These are phyloP conservation scores for Tholera decimalis DNA, from an alignment of 2,888 invertebrate genomes.

Conservation along the genomic window DNA sequence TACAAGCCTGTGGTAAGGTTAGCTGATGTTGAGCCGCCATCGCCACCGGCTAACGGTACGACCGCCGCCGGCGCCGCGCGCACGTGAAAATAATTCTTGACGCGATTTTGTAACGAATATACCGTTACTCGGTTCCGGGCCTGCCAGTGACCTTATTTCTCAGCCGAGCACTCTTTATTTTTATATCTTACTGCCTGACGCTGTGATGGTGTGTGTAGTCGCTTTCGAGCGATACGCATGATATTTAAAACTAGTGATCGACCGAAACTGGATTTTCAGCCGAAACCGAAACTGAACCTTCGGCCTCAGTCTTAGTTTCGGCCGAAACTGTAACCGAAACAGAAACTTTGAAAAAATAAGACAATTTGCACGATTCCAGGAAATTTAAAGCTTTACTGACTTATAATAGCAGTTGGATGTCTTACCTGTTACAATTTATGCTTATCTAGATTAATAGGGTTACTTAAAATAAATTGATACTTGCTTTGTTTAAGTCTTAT, in stretches of 20 bases:
- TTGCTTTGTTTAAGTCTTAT: no score
- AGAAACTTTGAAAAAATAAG: no score
- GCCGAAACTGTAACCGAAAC: no score
- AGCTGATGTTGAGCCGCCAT: conserved; percentile 75
- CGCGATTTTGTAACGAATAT: conserved; percentile 90
- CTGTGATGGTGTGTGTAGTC: conserved; percentile 72
- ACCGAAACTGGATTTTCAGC: no score
- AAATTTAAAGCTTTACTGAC: no score
- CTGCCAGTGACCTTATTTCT: conserved; percentile 89
- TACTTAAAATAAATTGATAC: no score
- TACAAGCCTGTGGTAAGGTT: conserved; percentile 76
- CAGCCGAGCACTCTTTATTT: conserved; percentile 86
- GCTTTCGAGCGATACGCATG: conserved; percentile 63
- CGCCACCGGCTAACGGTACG: conserved; percentile 84
- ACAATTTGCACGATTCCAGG: no score
- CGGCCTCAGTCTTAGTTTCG: no score
- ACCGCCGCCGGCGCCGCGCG: conserved; percentile 78
- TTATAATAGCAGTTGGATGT: no score
- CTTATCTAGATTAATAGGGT: no score
- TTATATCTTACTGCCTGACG: conserved; percentile 85
- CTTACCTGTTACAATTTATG: no score
- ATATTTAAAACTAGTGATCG: conserved; percentile 71
- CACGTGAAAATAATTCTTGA: conserved; percentile 91
- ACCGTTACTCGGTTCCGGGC: conserved; percentile 91
- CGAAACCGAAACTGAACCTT: no score